These are phyloP conservation scores for Spodoptera frugiperda DNA, from an alignment of 1,140 invertebrate genomes.

Conservation along the genomic window DNA sequence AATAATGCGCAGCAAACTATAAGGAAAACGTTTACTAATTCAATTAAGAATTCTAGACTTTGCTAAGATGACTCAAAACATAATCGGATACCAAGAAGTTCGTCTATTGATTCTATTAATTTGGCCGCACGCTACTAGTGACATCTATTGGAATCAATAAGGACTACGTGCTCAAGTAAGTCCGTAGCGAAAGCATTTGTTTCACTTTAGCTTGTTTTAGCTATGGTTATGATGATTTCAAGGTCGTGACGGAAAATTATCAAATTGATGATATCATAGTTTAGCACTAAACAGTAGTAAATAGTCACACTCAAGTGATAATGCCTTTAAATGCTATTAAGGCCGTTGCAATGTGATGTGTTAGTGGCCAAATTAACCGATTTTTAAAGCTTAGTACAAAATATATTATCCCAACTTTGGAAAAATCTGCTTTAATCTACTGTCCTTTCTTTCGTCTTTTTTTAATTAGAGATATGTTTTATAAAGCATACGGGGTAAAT, in stretches of 20 bases:
- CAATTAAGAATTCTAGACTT: neutral
- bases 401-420: no score
- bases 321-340: no score
- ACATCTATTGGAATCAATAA: neutral
- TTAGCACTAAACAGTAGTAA: neutral
- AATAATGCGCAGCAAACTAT: neutral
- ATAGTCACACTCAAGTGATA: no score
- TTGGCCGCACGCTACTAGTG: neutral
- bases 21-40: slow-evolving; percentile 33
- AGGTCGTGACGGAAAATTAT: slow-evolving; percentile 46
- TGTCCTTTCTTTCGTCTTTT: no score
- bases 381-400: no score
- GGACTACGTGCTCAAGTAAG: neutral
- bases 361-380: no score
- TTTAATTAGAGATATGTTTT: no score
- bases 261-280: slow-evolving; percentile 5
- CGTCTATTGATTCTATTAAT: neutral
- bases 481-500: no score
- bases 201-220: slow-evolving; percentile 50
- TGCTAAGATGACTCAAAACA: slow-evolving; percentile 17
- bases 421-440: no score
- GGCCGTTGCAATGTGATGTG: no score
- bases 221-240: slow-evolving; percentile 37
- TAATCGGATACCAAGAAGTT: slow-evolving; percentile 19
- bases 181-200: slow-evolving; percentile 63